A percentile compares a stretch with the other conserved stretches of the same genome.
These are phyloP conservation scores for Drosophila neocordata DNA, from an alignment of 1,140 invertebrate species.

Conservation along the genomic window DNA sequence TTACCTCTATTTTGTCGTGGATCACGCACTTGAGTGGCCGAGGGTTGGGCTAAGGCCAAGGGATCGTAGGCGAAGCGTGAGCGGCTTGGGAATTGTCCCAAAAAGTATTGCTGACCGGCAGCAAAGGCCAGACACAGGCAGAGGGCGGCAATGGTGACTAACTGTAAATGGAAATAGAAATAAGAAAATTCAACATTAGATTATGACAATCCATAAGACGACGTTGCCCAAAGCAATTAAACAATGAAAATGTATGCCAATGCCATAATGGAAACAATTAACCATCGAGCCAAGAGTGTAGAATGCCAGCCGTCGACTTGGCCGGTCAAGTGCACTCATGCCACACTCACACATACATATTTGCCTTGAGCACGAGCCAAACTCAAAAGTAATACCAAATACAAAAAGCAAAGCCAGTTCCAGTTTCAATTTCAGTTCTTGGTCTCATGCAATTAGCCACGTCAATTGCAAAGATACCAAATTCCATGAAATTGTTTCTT, in stretches of 20 bases:
- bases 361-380: slow-evolving; percentile 52
- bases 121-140: slow-evolving; percentile 73
- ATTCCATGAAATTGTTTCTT: neutral
- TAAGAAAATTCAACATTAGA: neutral
- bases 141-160: slow-evolving; percentile 72
- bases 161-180: slow-evolving; percentile 54
- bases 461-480: slow-evolving; percentile 16
- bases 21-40: slow-evolving; percentile 67
- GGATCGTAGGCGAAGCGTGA: slow-evolving; percentile 63
- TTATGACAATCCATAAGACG: slow-evolving; percentile 9
- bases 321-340: slow-evolving; percentile 52
- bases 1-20: slow-evolving; percentile 80
- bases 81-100: slow-evolving; percentile 65
- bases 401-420: slow-evolving; percentile 15
- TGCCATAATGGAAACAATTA: slow-evolving; percentile 65
- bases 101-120: slow-evolving; percentile 71
- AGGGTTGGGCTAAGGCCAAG: slow-evolving; percentile 58
- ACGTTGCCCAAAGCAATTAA: slow-evolving; percentile 68
- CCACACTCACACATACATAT: neutral
- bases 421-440: slow-evolving; percentile 47
- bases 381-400: neutral
- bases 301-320: slow-evolving; percentile 51
- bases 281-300: slow-evolving; percentile 45
- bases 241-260: slow-evolving; percentile 71
- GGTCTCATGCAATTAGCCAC: slow-evolving; percentile 31